Evolutionary conservation across 2,113 vertebrate species (phyloP).

Genomic region (Serilophus lunatus): DNA sequence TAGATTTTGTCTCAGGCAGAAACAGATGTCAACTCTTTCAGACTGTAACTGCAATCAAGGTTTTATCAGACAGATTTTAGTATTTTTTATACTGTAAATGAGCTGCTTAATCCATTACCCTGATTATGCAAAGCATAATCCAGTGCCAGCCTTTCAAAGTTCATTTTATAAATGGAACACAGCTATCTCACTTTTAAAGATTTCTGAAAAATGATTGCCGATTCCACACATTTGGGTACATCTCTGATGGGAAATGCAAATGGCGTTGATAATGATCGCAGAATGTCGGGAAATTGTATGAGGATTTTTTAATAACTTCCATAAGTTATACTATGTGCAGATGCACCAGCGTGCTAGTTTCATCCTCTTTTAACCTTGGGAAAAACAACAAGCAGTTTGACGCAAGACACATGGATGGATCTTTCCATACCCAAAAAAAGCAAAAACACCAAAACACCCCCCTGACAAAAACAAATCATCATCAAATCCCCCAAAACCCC

Average conservation of each 20-base stretch:
- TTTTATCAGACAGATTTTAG: background rate
- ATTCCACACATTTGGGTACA: slow-evolving; percentile 8
- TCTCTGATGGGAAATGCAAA: slow-evolving; percentile 54
- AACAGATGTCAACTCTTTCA: slow-evolving; percentile 26
- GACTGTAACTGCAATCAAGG: background rate
- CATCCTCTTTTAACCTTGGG: background rate
- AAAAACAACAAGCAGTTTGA: background rate
- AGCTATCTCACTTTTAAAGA: slow-evolving; percentile 20
- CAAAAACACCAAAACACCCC: rapidly evolving
- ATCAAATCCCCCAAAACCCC: rapidly evolving
- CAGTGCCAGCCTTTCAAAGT: background rate
- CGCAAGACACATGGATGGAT: background rate
- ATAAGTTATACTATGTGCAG: background rate
- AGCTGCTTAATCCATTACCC: slow-evolving; percentile 40
- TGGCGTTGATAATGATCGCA: slow-evolving; percentile 18
- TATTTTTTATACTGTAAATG: slow-evolving; percentile 50
- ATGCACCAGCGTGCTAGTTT: background rate
- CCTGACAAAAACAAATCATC: rapidly evolving
- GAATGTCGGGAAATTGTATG: background rate
- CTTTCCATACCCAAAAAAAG: background rate
- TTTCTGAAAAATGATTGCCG: background rate
- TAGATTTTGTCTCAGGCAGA: background rate
- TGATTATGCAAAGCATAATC: slow-evolving; percentile 53
- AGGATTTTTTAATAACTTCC: slow-evolving; percentile 13
- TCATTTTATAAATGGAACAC: slow-evolving; percentile 40